Base-by-base conservation (phyloP, 2,113 vertebrate genomes). In the Zosterops lateralis region DNA sequence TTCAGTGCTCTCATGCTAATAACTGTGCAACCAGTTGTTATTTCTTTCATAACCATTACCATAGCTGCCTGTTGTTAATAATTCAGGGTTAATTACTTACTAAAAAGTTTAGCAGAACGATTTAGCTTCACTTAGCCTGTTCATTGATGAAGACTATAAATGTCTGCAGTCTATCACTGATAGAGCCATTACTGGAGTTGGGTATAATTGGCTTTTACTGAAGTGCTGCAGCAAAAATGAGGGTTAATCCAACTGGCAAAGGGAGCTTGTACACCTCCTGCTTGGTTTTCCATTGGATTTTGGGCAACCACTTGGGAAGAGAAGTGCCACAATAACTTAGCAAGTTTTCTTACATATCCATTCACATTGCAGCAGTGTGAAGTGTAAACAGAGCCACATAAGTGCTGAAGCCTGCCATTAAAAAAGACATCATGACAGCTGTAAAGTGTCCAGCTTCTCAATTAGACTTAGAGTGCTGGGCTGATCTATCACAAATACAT, bases 31-130 rank as follows among this genome's bases (percentile, higher is more conserved):
- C 66, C 8, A 16, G 73, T 75, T 77, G 75, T 72, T 85, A 48
- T 45, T 93, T 84, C 74, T 82, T 89, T 82, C 84, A 75, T 78
- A 93, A 65, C 73, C 73, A 70, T 71, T 89, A 78, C 42, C 72
- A 54, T n/a, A 65, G 57, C 74, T 85, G 70, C 54, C 86, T 75
- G 26, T 87, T 75, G 82, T 64, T 92, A 74, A 79, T 91, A 87
- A 91, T 84, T 93, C 81, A 89, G 81, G 77, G 89, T 81, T 91
- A 95, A 93, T 91, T 78, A 42, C 81, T 82, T 84, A 78, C 68
- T 89, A n/a, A 77, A 84, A 96, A 67, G 77, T 92, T 94, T 64
- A 87, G 78, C 70, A 79, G 87, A 94, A 87, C 40, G 12, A 68
- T 93, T 95, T 78, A 84, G 74, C 48, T 60, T 84, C 1, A 17